These are phyloP conservation scores for Phalloptychus januarius DNA, from an alignment of 2,797 vertebrate species.

Conservation along the genomic window DNA sequence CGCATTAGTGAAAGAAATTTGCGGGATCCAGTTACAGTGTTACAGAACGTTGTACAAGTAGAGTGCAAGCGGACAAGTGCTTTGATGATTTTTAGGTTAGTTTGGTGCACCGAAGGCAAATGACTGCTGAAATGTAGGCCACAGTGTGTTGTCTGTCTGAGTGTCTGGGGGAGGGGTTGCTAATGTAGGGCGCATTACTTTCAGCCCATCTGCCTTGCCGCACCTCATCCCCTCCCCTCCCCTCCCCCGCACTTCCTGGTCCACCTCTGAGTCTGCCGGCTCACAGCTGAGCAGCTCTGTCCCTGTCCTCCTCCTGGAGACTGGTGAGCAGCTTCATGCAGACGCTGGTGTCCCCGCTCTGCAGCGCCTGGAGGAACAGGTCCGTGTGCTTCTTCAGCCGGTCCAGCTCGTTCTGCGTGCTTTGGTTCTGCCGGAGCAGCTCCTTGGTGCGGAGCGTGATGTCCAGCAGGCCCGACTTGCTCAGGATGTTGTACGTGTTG, in stretches of 20 bases:
- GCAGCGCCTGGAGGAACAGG: constrained; percentile 85
- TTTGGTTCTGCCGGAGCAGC: constrained; percentile 89
- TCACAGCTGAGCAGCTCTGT: constrained; percentile 28
- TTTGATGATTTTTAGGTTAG: constrained; percentile 22
- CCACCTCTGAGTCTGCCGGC: constrained; percentile 34
- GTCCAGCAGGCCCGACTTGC: constrained; percentile 88
- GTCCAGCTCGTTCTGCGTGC: constrained; percentile 88
- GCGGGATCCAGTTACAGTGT: background rate
- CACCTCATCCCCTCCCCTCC: constrained; percentile 38
- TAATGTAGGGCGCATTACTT: constrained; percentile 53
- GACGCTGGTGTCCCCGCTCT: constrained; percentile 79
- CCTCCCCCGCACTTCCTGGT: background rate
- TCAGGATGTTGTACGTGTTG: constrained; percentile 91
- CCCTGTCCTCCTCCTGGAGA: constrained; percentile 69
- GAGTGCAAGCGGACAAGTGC: background rate
- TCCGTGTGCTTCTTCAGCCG: constrained; percentile 86
- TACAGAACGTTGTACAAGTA: background rate
- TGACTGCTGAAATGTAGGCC: constrained; percentile 67
- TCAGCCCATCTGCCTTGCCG: constrained; percentile 57
- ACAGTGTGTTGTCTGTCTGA: constrained; percentile 40
- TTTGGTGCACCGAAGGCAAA: constrained; percentile 46
- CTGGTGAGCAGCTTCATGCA: constrained; percentile 84
- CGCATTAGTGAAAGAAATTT: background rate
- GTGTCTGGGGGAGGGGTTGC: constrained; percentile 27
- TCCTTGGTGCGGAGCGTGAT: constrained; percentile 95